Evolutionary conservation across 2,797 vertebrate species (phyloP).

Genomic region (Tamandua tetradactyla): DNA sequence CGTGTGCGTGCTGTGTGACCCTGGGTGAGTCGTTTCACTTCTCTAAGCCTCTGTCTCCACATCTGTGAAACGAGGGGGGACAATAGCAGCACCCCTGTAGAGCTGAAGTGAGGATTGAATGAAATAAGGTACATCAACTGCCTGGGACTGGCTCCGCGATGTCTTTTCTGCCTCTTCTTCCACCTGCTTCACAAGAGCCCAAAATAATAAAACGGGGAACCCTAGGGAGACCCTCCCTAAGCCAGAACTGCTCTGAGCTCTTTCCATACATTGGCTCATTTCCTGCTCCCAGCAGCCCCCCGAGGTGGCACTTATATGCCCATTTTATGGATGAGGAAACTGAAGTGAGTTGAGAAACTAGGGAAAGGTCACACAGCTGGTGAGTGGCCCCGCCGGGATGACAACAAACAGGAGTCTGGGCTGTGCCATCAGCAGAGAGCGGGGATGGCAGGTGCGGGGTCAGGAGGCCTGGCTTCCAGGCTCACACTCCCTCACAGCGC

Average conservation of each 20-base stretch:
- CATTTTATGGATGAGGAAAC: neutral
- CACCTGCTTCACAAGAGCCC: neutral
- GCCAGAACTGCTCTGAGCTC: neutral
- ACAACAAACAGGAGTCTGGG: too few species aligned
- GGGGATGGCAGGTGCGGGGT: neutral
- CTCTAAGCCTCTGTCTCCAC: neutral
- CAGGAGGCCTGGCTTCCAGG: neutral
- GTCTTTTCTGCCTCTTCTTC: neutral
- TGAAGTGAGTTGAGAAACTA: neutral
- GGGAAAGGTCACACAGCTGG: neutral
- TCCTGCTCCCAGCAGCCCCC: neutral
- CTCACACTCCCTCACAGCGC: neutral
- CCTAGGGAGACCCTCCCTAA: too few species aligned
- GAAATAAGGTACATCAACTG: neutral
- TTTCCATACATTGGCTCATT: rapidly evolving
- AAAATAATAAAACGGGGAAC: neutral
- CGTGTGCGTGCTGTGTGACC: neutral
- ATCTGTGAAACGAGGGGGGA: neutral
- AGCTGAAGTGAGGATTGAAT: neutral
- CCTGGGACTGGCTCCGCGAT: neutral
- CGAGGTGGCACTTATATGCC: neutral
- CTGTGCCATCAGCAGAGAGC: neutral
- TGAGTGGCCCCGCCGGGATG: neutral
- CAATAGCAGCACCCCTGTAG: rapidly evolving
- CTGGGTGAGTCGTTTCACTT: neutral